A percentile compares a stretch with the other conserved stretches of the same genome.
phyloP scores from a whole-genome alignment of 1,140 invertebrate species.

The Thaumatotibia leucotreta region DNA sequence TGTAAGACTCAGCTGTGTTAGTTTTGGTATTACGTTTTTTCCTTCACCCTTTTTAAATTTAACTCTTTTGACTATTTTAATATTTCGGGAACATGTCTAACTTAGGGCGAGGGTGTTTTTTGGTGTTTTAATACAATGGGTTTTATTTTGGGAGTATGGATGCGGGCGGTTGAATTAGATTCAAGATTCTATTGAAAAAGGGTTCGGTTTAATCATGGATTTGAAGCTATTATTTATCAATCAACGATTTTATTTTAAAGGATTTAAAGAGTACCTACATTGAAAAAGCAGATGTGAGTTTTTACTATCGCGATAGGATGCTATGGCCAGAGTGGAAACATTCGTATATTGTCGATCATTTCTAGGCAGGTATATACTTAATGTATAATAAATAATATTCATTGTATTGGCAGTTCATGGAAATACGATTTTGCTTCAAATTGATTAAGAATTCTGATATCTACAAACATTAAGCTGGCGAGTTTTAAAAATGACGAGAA shows the following conservation, averaged over 20 bases:
- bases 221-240: conserved; percentile 26
- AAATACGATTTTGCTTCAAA: no score
- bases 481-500: no score
- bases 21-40: conserved; percentile 66
- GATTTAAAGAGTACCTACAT: background rate
- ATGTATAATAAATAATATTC: no score
- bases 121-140: conserved; percentile 32
- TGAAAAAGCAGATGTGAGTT: background rate
- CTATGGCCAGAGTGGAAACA: no score
- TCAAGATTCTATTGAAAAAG: conserved; percentile 53
- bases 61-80: conserved; percentile 76
- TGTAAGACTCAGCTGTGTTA: conserved; percentile 69
- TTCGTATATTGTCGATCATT: no score
- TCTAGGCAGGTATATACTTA: no score
- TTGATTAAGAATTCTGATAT: no score
- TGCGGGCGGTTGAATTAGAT: conserved; percentile 40
- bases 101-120: conserved; percentile 58
- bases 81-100: conserved; percentile 70
- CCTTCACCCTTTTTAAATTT: conserved; percentile 69
- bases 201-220: conserved; percentile 40
- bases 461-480: no score
- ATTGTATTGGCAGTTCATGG: no score
- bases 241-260: background rate
- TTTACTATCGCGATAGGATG: no score
- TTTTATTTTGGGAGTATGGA: conserved; percentile 34